Base-by-base conservation (phyloP, 2,113 vertebrate genomes). In the Tinamus guttatus region DNA sequence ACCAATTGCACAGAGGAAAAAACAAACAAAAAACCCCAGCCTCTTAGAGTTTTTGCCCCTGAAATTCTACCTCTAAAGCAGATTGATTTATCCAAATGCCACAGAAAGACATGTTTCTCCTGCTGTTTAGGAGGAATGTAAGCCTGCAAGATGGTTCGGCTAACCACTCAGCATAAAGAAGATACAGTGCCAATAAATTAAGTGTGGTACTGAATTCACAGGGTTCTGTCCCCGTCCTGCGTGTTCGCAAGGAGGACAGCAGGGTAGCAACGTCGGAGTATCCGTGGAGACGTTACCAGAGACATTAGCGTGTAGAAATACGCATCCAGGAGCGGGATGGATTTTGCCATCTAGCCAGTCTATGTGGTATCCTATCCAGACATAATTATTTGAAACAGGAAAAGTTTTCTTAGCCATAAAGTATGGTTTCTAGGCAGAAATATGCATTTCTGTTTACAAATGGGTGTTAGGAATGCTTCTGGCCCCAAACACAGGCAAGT, bases 401-500 rank as follows among this genome's bases (percentile, higher is more conserved):
- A 56, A 86, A 67, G 70, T 73, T 91, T 28, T 75, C 47, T 59
- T 75, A 17, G 20, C 32, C 11, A 24, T 41, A 11, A 67, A 6
- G 11, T 40, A 58, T 7, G 73, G 52, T 75, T 81, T 78, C 74
- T 59, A 56, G 34, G n/a, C 32, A 76, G 41, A 87, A 52, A 62
- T 52, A 82, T 47, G 2, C 28, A 94, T 86, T 93, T 85, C 73
- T 89, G 81, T 80, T 83, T 92, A 0, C 87, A 95, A 94, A 93
- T 90, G 90, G 95, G 83, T 94, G 89, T 95, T 79, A 69, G 71
- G 85, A 91, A 95, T 60, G 32, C 54, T 91, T 65, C 21, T 91
- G 67, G 20, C 78, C 36, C 75, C 75, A 92, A 86, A 73, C 63
- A 14, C 81, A 59, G 54, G 74, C 86, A 68, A 74, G 71, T 25